Conservation (phyloP, 1,140 invertebrate genomes). For the Neuroterus valhalla region DNA sequence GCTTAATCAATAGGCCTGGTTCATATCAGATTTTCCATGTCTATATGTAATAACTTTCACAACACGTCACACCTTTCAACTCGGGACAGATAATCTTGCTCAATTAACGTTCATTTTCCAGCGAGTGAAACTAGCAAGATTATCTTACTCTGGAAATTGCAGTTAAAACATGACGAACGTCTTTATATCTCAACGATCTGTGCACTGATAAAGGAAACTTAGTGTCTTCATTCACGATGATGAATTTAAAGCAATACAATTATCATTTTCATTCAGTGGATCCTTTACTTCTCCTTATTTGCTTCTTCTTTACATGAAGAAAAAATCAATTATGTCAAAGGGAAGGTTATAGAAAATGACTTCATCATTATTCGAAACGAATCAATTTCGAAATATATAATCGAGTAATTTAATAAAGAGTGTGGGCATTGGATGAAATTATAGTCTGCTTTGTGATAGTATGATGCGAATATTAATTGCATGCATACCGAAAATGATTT, state of each 20-base stretch:
- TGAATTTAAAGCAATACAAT: neutral
- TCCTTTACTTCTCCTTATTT: no score
- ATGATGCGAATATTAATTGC: constrained; percentile 25
- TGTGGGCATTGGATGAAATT: constrained; percentile 20
- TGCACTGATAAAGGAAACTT: constrained; percentile 6
- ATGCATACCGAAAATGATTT: constrained; percentile 22
- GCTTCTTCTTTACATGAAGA: no score
- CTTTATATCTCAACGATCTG: constrained; percentile 14
- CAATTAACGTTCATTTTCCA: constrained; percentile 52
- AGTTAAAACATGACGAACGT: constrained; percentile 29
- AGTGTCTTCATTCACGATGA: constrained; percentile 12
- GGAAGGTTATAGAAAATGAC: neutral
- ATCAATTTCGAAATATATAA: constrained; percentile 21
- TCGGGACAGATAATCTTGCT: constrained; percentile 44
- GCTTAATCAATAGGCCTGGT: constrained; percentile 22
- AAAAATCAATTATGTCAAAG: neutral
- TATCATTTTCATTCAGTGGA: no score
- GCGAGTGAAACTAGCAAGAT: constrained; percentile 38
- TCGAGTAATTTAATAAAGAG: constrained; percentile 27
- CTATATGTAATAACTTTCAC: constrained; percentile 37
- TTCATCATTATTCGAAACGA: neutral
- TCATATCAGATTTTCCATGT: constrained; percentile 48
- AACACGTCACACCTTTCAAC: constrained; percentile 47
- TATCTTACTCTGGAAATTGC: constrained; percentile 38
- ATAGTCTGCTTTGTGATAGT: constrained; percentile 7